phyloP scores from a whole-genome alignment of 2,888 invertebrate genomes.

The Trissoscelio sp. region DNA sequence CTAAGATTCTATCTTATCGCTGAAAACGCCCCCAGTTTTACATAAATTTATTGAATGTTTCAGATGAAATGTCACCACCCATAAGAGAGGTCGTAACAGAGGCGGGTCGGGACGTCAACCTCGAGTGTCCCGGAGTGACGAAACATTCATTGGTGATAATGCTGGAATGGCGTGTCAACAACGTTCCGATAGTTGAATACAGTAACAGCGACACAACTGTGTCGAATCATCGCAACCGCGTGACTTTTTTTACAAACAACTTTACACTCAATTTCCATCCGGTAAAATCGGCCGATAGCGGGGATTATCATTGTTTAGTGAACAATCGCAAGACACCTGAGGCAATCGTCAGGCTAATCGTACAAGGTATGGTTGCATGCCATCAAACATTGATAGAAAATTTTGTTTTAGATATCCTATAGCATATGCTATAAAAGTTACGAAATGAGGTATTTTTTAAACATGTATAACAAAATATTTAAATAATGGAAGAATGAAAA shows the following conservation, averaged over 20 bases:
- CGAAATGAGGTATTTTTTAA: too few relatives aligned
- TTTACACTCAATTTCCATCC: constrained; percentile 86
- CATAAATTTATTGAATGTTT: constrained; percentile 74
- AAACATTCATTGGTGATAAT: constrained; percentile 87
- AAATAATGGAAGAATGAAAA: too few relatives aligned
- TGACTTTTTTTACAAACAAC: constrained; percentile 86
- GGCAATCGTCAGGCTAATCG: constrained; percentile 87
- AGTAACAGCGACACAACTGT: constrained; percentile 85
- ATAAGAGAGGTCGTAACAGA: constrained; percentile 86
- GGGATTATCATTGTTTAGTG: constrained; percentile 88
- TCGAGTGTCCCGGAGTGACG: constrained; percentile 88
- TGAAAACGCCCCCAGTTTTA: constrained; percentile 15
- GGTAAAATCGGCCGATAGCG: constrained; percentile 86
- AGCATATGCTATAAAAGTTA: too few relatives aligned
- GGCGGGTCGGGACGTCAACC: constrained; percentile 87
- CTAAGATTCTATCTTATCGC: too few relatives aligned
- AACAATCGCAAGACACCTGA: constrained; percentile 88
- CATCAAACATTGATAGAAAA: too few relatives aligned
- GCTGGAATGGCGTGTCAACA: constrained; percentile 86
- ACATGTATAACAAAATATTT: too few relatives aligned
- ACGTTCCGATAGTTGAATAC: constrained; percentile 84
- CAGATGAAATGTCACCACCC: constrained; percentile 86
- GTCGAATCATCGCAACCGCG: constrained; percentile 84
- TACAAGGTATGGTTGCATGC: constrained; percentile 89
- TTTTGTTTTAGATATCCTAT: too few relatives aligned